These are phyloP conservation scores for Morpho deidamia DNA, from an alignment of 2,888 invertebrate species.

Conservation along the genomic window DNA sequence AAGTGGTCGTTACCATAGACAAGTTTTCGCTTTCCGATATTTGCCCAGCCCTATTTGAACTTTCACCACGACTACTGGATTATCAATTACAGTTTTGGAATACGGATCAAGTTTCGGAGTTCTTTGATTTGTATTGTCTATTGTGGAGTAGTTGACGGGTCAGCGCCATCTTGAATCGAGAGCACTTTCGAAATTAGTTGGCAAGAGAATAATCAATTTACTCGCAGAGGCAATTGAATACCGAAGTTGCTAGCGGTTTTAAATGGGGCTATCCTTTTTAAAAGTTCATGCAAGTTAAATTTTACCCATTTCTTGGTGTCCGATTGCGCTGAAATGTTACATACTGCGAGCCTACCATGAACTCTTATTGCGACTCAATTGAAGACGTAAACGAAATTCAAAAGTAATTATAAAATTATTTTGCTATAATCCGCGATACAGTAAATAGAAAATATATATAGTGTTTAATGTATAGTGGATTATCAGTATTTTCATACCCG, in stretches of 20 bases:
- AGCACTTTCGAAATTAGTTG: slow-evolving; percentile 43
- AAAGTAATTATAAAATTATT: too few species aligned
- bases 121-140: slow-evolving; percentile 44
- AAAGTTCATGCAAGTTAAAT: too few species aligned
- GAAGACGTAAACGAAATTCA: too few species aligned
- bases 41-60: slow-evolving; percentile 41
- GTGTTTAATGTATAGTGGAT: too few species aligned
- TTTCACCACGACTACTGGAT: slow-evolving; percentile 52
- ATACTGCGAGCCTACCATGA: too few species aligned
- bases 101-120: slow-evolving; percentile 43
- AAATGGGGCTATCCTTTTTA: background rate
- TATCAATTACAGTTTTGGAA: slow-evolving; percentile 28
- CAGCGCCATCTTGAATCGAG: slow-evolving; percentile 39
- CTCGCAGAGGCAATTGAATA: slow-evolving; percentile 19
- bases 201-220: slow-evolving; percentile 28
- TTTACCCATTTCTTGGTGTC: too few species aligned
- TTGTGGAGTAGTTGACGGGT: slow-evolving; percentile 37
- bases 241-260: background rate
- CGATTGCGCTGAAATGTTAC: too few species aligned
- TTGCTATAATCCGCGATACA: too few species aligned
- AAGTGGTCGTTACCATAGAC: slow-evolving; percentile 8
- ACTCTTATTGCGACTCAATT: too few species aligned
- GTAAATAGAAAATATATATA: too few species aligned
- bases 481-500: too few species aligned
- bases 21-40: slow-evolving; percentile 12